Evolutionary conservation across 2,797 vertebrate genomes (phyloP), one percentile per base, ranked within the genome.

Genomic region (Channallabes apus): DNA sequence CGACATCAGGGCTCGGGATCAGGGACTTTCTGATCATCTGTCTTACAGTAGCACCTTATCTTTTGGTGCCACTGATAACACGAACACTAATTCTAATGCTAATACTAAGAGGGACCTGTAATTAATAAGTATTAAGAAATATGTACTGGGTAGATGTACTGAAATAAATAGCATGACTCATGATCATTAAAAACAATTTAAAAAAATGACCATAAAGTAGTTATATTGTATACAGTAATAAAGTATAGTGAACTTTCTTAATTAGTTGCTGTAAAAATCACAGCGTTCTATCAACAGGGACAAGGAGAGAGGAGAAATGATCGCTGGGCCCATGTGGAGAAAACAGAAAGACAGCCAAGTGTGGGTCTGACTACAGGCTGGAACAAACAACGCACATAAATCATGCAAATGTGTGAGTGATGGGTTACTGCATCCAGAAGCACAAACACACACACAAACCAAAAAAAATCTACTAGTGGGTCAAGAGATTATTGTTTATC

Each of bases 231-330:
- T 38, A 38, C 35, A 38, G 35, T 75, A 32, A 12, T 56, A 32
- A 3, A 32, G 20, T 11, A 20, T 4, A 76, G 15, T 54, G 14
- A 27, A 54, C 14, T 29, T 75, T 17, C 72, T 27, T 54, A 54
- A 58, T 3, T n/a, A 22, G 2, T 35, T 12, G 32, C 11, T 38
- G 14, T 78, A n/a, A 12, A 78, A 35, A 38, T 61, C 29, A 59
- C 6, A 61, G 75, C 29, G 1, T 78, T 14, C 12, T n/a, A 15
- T 24, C 78, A 79, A 56, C 0, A 14, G 3, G 29, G 71, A 84
- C 18, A 35, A 87, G 41, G 8, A 54, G 71, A 58, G n/a, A 29
- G 79, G 73, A 22, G 59, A 85, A 87, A 87, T 84, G 24, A 86
- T 86, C 32, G 46, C 56, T 56, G 71, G 65, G 56, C 27, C 73